Evolutionary conservation across 2,888 invertebrate species (phyloP), one percentile per base, ranked within the genome.

Genomic region (Meloe dianella): DNA sequence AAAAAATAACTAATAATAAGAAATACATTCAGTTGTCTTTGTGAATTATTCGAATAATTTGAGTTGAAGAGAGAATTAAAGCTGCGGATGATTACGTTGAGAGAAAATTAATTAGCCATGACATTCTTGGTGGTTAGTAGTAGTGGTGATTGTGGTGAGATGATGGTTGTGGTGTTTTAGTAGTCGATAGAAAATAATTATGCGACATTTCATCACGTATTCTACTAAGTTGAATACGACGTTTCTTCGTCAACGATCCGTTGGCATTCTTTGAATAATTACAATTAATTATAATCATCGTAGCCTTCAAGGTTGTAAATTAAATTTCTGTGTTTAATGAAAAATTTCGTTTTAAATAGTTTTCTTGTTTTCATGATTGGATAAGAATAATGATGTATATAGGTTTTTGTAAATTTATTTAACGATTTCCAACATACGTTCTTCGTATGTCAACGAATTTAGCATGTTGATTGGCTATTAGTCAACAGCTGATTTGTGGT

Each of bases 391-490:
- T 41, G 38, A n/a, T 41, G 17, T 32, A 32, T 32, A 10, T 32
- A 32, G n/a, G n/a, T n/a, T 41, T n/a, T 41, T 41, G 41, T 17
- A 8, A 41, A 17, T 41, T 35, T 35, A 35, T 35, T 41, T n/a
- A 1, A 17, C 3, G 5, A n/a, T n/a, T 17, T 17, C n/a, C 41
- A 17, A 41, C 17, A 7, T 14, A 41, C 7, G n/a, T n/a, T 17
- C 38, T 27, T 22, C n/a, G 54, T 57, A 59, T 71, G 71, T 71
- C 70, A 75, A 74, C 68, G 74, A 67, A 68, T 71, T 65, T 73
- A 76, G 73, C 70, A 77, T 76, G 79, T 74, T 78, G 79, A 79
- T 79, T 78, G 77, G 75, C 76, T 80, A 78, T 79, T 77, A 78
- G 77, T 75, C 74, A 71, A 68, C 70, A 60, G 70, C 73, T 67